phyloP scores from a whole-genome alignment of 2,888 invertebrate species.

The Cataglyphis albicans region DNA sequence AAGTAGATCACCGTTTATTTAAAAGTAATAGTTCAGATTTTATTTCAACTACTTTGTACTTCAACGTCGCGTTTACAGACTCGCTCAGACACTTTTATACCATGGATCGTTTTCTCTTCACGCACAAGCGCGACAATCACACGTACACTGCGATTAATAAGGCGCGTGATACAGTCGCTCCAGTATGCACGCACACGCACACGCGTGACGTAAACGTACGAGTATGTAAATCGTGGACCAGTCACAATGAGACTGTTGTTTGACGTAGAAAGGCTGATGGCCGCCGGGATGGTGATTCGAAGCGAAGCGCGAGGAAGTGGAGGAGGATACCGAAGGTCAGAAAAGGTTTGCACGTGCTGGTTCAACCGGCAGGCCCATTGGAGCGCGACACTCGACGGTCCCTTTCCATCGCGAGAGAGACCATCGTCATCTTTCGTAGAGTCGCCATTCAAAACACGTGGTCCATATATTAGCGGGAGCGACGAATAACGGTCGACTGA shows the following conservation, averaged over 20 bases:
- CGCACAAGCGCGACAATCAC: slow-evolving; percentile 8
- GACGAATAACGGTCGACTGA: slow-evolving; percentile 78
- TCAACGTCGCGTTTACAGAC: neutral
- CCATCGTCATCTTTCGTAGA: slow-evolving; percentile 63
- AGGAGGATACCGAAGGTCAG: slow-evolving; percentile 69
- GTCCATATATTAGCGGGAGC: slow-evolving; percentile 80
- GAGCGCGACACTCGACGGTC: slow-evolving; percentile 67
- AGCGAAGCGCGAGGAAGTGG: slow-evolving; percentile 54
- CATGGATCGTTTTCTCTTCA: slow-evolving; percentile 14
- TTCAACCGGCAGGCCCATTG: slow-evolving; percentile 51
- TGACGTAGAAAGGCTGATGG: slow-evolving; percentile 70
- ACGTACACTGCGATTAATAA: slow-evolving; percentile 45
- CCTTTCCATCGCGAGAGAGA: slow-evolving; percentile 52
- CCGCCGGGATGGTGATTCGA: slow-evolving; percentile 60
- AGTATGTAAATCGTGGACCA: slow-evolving; percentile 60
- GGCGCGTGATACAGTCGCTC: slow-evolving; percentile 27
- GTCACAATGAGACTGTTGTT: slow-evolving; percentile 79
- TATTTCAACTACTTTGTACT: slow-evolving; percentile 5
- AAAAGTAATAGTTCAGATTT: neutral
- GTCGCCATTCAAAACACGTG: slow-evolving; percentile 78
- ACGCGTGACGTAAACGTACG: slow-evolving; percentile 27
- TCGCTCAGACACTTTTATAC: neutral
- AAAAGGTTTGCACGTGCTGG: slow-evolving; percentile 73
- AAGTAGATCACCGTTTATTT: neutral
- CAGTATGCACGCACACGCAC: slow-evolving; percentile 2